Evolutionary conservation across 2,113 vertebrate genomes (phyloP).

Genomic region (Channa maculata): DNA sequence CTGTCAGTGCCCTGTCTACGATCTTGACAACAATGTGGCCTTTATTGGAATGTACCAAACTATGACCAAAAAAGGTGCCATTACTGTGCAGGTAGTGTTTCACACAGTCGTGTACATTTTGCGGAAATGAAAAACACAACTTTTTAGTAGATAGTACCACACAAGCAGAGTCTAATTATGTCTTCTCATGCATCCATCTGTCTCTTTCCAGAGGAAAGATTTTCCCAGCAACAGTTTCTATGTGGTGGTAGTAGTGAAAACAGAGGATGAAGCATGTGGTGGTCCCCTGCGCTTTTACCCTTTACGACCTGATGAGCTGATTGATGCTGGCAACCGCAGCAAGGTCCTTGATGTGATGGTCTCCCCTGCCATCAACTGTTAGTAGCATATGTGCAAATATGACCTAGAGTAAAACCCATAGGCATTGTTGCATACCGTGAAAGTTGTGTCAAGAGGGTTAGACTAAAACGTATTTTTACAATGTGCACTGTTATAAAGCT

Average conservation of each 20-base stretch:
- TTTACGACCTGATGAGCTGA: conserved; percentile 86
- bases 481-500: too few species aligned
- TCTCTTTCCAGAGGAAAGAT: conserved; percentile 89
- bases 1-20: conserved; percentile 93
- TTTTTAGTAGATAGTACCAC: too few species aligned
- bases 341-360: conserved; percentile 91
- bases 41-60: conserved; percentile 99
- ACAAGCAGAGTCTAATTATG: background rate
- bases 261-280: conserved; percentile 93
- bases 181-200: background rate
- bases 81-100: conserved; percentile 94
- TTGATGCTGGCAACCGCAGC: conserved; percentile 91
- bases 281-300: conserved; percentile 92
- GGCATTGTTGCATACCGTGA: too few species aligned
- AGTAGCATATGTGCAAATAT: conserved; percentile 59
- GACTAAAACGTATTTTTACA: too few species aligned
- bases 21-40: conserved; percentile 98
- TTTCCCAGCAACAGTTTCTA: conserved; percentile 97
- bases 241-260: conserved; percentile 97
- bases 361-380: conserved; percentile 90
- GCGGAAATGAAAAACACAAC: background rate
- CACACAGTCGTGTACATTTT: background rate
- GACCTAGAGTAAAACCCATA: too few species aligned
- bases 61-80: conserved; percentile 97
- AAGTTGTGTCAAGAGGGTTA: too few species aligned